A percentile compares a stretch with the other conserved stretches of the same genome.
Conservation (phyloP, 2,113 vertebrate species). For the Marmota flaviventris region DNA sequence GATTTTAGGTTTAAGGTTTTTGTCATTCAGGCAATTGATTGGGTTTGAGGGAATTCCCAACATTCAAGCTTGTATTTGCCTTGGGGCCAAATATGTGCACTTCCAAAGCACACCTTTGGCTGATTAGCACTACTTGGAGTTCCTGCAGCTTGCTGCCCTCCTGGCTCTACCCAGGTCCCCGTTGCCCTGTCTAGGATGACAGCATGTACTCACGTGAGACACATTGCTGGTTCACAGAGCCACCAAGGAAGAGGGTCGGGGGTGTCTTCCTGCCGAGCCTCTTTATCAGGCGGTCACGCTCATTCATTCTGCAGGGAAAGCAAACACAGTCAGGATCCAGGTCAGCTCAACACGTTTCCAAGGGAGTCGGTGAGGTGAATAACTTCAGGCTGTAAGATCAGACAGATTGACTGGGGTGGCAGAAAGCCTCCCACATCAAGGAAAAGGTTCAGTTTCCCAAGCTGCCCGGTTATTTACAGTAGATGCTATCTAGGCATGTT, state of each 20-base stretch:
- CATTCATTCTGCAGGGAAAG: slow-evolving; percentile 93
- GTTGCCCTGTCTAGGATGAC: neutral
- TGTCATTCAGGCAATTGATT: slow-evolving; percentile 74
- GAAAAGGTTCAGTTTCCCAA: neutral
- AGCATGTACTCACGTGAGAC: slow-evolving; percentile 94
- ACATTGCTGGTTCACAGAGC: slow-evolving; percentile 94
- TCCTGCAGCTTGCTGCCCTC: neutral
- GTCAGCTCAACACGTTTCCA: neutral
- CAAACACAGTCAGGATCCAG: slow-evolving; percentile 66
- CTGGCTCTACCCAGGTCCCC: neutral
- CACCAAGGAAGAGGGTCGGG: slow-evolving; percentile 94
- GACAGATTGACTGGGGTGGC: neutral
- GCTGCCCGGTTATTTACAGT: neutral
- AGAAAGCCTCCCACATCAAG: neutral
- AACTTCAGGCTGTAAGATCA: slow-evolving; percentile 62
- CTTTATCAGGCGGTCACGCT: slow-evolving; percentile 98
- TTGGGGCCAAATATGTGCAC: slow-evolving; percentile 75
- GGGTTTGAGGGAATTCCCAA: slow-evolving; percentile 76
- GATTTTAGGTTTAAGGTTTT: slow-evolving; percentile 71
- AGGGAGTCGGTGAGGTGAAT: neutral
- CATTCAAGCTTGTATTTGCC: slow-evolving; percentile 65
- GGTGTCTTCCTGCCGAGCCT: slow-evolving; percentile 97
- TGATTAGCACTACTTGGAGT: slow-evolving; percentile 63
- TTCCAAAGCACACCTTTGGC: slow-evolving; percentile 62
- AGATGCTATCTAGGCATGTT: neutral